Percentiles rank a stretch among this genome's conserved stretches.
Evolutionary conservation across 2,888 invertebrate genomes (phyloP).

Genomic region (Drosophila testacea): DNA sequence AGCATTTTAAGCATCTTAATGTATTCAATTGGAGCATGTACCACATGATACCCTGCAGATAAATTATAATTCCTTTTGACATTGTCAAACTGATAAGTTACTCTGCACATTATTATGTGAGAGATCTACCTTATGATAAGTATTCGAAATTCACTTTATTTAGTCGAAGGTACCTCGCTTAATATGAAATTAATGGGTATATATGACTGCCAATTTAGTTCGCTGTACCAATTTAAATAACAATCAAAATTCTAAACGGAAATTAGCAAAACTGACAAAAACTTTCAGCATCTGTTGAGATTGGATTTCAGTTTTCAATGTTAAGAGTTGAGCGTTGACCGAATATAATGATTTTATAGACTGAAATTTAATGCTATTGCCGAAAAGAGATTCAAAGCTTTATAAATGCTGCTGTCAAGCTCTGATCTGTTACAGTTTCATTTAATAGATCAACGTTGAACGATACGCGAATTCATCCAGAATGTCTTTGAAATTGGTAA

Average conservation of each 20-base stretch:
- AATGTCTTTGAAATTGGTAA: conserved; percentile 71
- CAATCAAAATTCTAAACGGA: conserved; percentile 76
- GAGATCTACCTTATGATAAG: background rate
- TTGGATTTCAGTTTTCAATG: conserved; percentile 51
- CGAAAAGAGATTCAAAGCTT: conserved; percentile 36
- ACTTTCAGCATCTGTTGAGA: conserved; percentile 34
- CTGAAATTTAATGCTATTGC: conserved; percentile 51
- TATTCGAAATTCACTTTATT: background rate
- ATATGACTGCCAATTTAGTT: conserved; percentile 39
- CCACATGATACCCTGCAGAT: conserved; percentile 19
- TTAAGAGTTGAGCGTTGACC: conserved; percentile 25
- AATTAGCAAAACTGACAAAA: conserved; percentile 58
- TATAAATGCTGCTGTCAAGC: conserved; percentile 60
- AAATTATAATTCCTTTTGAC: background rate
- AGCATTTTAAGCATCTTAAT: conserved; percentile 1
- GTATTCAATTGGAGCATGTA: background rate
- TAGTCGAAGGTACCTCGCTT: conserved; percentile 4
- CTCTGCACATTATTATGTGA: no score
- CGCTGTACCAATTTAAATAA: conserved; percentile 64
- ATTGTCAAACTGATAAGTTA: background rate
- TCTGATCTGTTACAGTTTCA: conserved; percentile 65
- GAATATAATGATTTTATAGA: conserved; percentile 58
- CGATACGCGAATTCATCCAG: conserved; percentile 12
- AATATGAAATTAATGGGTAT: conserved; percentile 2
- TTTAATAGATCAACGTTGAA: conserved; percentile 50